Evolutionary conservation across 1,140 invertebrate genomes (phyloP).

Genomic region (Argopecten irradians): DNA sequence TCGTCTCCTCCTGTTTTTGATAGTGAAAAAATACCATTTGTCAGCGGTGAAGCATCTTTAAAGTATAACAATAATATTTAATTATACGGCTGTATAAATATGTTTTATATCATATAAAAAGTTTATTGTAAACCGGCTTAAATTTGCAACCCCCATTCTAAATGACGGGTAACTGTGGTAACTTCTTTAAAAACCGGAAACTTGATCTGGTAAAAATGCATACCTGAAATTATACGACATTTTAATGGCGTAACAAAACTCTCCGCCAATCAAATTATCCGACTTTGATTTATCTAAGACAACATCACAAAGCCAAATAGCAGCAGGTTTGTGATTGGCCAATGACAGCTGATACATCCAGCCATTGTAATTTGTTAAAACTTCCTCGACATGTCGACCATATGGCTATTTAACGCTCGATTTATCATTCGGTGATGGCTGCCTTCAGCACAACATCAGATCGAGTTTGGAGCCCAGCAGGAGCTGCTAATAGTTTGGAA

Average conservation of each 20-base stretch:
- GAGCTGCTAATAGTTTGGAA: neutral
- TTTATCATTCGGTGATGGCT: neutral
- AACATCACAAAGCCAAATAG: neutral
- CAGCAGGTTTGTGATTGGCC: neutral
- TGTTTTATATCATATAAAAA: no score
- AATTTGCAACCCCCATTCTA: no score
- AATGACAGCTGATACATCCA: constrained; percentile 7
- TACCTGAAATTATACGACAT: constrained; percentile 30
- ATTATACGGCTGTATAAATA: no score
- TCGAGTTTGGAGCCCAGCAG: neutral
- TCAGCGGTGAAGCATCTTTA: no score
- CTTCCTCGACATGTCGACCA: constrained; percentile 7
- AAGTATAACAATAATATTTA: no score
- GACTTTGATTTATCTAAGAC: constrained; percentile 2
- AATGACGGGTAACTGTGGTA: no score
- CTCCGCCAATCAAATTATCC: neutral
- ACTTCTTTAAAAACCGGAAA: no score
- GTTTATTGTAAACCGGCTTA: no score
- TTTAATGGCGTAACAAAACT: neutral
- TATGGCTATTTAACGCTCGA: constrained; percentile 1
- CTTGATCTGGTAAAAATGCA: no score
- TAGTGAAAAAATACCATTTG: no score
- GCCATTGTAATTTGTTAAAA: constrained; percentile 6
- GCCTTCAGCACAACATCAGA: neutral
- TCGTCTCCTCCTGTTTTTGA: no score